Conservation (phyloP, 2,113 vertebrate species). For the Nibea albiflora region DNA sequence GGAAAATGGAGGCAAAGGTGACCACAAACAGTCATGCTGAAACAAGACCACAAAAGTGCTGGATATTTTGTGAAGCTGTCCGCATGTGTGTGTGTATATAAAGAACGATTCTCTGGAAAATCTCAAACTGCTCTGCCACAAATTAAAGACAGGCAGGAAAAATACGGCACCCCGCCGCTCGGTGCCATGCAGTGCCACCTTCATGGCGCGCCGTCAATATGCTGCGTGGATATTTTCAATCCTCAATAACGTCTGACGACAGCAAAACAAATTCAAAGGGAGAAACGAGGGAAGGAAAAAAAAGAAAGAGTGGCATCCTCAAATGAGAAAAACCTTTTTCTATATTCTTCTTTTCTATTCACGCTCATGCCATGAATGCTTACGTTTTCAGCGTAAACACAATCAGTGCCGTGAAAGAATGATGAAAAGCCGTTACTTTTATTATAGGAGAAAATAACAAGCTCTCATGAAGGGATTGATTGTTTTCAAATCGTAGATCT, state of each 20-base stretch:
- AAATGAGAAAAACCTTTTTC: slow-evolving; percentile 60
- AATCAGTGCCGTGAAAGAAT: slow-evolving; percentile 72
- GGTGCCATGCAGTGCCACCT: slow-evolving; percentile 59
- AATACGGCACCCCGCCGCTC: slow-evolving; percentile 24
- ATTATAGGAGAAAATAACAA: slow-evolving; percentile 85
- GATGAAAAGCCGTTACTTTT: slow-evolving; percentile 81
- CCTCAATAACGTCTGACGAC: slow-evolving; percentile 63
- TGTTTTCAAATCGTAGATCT: slow-evolving; percentile 85
- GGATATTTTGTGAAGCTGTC: slow-evolving; percentile 15
- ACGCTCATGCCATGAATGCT: slow-evolving; percentile 65
- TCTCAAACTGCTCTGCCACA: slow-evolving; percentile 42
- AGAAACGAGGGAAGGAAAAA: slow-evolving; percentile 38
- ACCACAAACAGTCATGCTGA: neutral
- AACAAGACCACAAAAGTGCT: neutral
- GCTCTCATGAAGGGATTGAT: slow-evolving; percentile 85
- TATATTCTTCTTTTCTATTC: slow-evolving; percentile 53
- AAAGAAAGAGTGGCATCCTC: slow-evolving; percentile 57
- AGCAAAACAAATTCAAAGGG: slow-evolving; percentile 56
- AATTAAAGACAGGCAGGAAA: slow-evolving; percentile 52
- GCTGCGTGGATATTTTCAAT: slow-evolving; percentile 58
- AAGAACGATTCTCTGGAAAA: slow-evolving; percentile 53
- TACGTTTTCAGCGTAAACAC: slow-evolving; percentile 76
- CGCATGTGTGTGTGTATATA: slow-evolving; percentile 20
- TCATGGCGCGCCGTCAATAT: slow-evolving; percentile 45
- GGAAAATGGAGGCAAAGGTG: slow-evolving; percentile 9